A percentile compares a stretch with the other conserved stretches of the same genome.
Evolutionary conservation across 2,888 invertebrate genomes (phyloP).

Genomic region (Deilephila porcellus): DNA sequence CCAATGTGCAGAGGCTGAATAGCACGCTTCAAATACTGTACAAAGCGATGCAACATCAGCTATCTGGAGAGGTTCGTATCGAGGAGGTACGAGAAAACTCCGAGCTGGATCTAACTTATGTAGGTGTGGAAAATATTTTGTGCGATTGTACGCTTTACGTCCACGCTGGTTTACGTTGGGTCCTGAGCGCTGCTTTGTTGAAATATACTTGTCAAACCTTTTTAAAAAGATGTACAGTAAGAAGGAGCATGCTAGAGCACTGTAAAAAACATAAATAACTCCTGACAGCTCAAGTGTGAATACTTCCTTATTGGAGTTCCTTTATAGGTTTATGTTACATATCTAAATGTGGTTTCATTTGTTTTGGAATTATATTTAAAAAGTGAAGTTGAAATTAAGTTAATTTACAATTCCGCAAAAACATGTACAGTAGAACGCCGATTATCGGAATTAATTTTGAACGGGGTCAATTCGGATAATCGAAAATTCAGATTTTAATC

Average conservation of each 20-base stretch:
- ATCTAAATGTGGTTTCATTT: too few relatives aligned
- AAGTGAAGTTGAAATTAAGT: too few relatives aligned
- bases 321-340: background rate
- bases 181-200: background rate
- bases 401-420: too few relatives aligned
- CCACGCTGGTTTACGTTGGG: background rate
- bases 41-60: conserved; percentile 33
- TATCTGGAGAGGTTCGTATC: conserved; percentile 29
- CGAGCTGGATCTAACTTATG: conserved; percentile 31
- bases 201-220: background rate
- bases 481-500: too few relatives aligned
- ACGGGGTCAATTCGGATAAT: too few relatives aligned
- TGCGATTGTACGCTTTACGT: background rate
- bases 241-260: background rate
- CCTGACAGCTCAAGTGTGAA: background rate
- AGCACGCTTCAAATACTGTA: conserved; percentile 37
- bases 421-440: too few relatives aligned
- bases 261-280: too few relatives aligned
- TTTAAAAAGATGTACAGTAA: background rate
- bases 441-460: too few relatives aligned
- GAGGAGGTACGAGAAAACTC: conserved; percentile 29
- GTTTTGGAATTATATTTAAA: too few relatives aligned
- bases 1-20: conserved; percentile 32
- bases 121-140: conserved; percentile 34
- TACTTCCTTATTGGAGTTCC: background rate